Base-by-base conservation (phyloP, 2,113 vertebrate genomes). In the Syngnathoides biaculeatus region DNA sequence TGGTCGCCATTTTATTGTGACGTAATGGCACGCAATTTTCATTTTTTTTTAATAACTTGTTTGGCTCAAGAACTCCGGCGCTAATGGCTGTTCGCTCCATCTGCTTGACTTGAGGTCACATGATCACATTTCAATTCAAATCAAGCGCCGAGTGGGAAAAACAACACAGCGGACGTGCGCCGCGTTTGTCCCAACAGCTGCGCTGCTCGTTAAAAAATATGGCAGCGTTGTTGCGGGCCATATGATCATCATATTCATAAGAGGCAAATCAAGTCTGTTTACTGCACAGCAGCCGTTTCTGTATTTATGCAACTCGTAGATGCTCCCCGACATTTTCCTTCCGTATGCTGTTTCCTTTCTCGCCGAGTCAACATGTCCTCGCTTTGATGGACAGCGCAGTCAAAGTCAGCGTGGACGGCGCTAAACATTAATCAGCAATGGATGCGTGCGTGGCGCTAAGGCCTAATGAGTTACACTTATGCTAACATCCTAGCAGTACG, bases 271-370 rank as follows among this genome's bases (percentile, higher is more conserved):
- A 55, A 24, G 52, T 22, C 22, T 13, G 52, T 53, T 53, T 24
- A 53, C 52, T 53, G 52, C 52, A 53, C 52, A 53, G n/a, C n/a
- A 53, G n/a, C n/a, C 52, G 8, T 24, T 53, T 53, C 52, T 53
- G 52, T 53, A 53, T 53, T 53, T 26, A 53, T 53, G 22, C 10
- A 11, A 24, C 24, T n/a, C 12, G 5, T 8, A 52, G 48, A 9
- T 9, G 10, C 40, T 42, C 40, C 40, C 13, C 40, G 10, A 0
- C 40, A 42, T 42, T 42, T 42, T 42, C 40, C 48, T 10, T 52
- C 8, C 9, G 45, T 15, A 47, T 15, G 10, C 17, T 19, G 14
- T 15, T 47, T 14, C 5, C 45, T 17, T 5, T 15, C 4, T 4
- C 45, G 1, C 17, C 15, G 4, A 19, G 45, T 47, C 17, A 47